These are phyloP conservation scores for Psephotus haematonotus DNA, from an alignment of 2,113 vertebrate genomes.

Conservation along the genomic window DNA sequence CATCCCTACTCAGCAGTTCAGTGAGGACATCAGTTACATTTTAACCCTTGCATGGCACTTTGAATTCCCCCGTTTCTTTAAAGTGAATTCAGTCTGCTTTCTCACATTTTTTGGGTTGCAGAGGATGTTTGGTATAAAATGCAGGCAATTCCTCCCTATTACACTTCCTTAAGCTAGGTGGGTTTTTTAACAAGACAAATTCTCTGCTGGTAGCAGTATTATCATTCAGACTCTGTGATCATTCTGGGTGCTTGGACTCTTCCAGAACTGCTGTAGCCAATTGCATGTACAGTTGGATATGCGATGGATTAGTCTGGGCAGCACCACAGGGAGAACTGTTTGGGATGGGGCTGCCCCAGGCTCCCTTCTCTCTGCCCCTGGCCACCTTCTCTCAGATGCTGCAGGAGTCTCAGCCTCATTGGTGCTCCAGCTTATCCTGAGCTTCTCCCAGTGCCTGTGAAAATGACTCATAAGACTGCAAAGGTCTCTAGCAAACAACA, in stretches of 20 bases:
- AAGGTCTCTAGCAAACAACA: neutral
- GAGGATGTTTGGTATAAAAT: neutral
- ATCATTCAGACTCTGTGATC: neutral
- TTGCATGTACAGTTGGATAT: neutral
- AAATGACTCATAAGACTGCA: neutral
- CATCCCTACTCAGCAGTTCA: neutral
- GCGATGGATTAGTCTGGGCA: neutral
- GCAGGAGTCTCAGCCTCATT: neutral
- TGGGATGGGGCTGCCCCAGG: neutral
- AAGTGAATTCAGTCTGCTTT: neutral
- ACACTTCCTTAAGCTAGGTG: neutral
- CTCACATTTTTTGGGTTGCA: neutral
- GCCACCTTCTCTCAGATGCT: neutral
- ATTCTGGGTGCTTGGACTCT: neutral
- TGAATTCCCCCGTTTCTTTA: neutral
- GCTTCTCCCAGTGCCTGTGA: neutral
- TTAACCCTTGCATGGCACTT: constrained; percentile 37
- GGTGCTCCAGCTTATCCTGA: neutral
- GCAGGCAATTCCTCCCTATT: neutral
- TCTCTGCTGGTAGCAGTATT: neutral
- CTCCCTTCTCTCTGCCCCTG: neutral
- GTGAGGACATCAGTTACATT: constrained; percentile 11
- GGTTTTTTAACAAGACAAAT: neutral
- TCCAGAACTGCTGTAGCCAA: neutral
- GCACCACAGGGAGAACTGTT: neutral